Conservation (phyloP, 2,113 vertebrate genomes). For the Athene cunicularia region DNA sequence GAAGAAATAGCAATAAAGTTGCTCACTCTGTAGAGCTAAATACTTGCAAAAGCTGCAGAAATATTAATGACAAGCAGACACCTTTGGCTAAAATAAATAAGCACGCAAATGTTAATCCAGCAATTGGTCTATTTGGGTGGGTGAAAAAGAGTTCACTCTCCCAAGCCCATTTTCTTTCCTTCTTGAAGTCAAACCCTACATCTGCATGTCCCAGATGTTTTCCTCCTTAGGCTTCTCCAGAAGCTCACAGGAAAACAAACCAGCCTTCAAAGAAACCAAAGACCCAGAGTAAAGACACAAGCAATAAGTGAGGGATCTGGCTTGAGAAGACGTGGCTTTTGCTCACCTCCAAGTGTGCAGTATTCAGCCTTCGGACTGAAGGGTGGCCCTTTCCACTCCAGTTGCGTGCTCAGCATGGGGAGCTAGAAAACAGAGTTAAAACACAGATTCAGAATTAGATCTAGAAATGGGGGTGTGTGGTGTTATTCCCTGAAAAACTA, state of each 20-base stretch:
- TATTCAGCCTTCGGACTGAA: not conserved
- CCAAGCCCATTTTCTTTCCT: not conserved
- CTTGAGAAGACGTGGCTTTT: not conserved
- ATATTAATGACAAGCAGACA: not conserved
- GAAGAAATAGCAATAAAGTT: not conserved
- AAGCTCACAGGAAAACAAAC: not conserved
- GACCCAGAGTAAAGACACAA: not conserved
- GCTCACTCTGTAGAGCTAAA: not conserved
- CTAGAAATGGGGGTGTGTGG: fast-evolving
- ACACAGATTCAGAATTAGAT: not conserved
- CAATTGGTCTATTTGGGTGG: not conserved
- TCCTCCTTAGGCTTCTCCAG: not conserved
- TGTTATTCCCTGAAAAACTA: not conserved
- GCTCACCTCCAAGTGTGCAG: not conserved
- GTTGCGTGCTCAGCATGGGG: fast-evolving
- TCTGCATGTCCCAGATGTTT: not conserved
- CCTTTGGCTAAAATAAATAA: not conserved
- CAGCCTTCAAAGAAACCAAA: not conserved
- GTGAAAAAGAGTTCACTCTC: not conserved
- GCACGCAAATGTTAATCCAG: not conserved
- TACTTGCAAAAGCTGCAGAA: not conserved
- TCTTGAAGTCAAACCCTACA: not conserved
- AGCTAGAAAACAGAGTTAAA: not conserved
- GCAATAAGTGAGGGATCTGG: not conserved
- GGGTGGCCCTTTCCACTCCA: not conserved